A percentile compares a stretch with the other conserved stretches of the same genome.
phyloP scores from a whole-genome alignment of 2,113 vertebrate species.

The Cyphomyrus plagiostoma region DNA sequence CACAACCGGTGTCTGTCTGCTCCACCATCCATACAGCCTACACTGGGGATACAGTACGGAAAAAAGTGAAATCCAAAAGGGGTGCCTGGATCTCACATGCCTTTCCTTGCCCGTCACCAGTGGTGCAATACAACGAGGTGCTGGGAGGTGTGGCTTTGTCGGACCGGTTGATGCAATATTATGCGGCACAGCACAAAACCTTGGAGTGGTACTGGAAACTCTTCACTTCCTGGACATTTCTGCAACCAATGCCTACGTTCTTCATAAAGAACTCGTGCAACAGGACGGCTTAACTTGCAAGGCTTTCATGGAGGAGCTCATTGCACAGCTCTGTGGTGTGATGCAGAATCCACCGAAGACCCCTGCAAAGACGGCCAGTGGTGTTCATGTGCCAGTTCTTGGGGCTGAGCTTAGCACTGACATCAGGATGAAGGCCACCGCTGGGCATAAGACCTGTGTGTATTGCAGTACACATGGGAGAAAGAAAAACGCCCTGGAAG shows the following conservation, averaged over 20 bases:
- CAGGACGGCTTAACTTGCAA: not conserved
- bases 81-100: not conserved
- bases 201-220: not conserved
- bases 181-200: slow-evolving; percentile 6
- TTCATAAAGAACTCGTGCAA: slow-evolving; percentile 11
- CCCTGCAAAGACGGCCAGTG: not conserved
- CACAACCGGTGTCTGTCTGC: not conserved
- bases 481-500: no score
- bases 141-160: not conserved
- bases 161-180: not conserved
- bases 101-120: not conserved
- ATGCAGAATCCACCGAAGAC: not conserved
- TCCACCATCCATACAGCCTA: not conserved
- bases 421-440: not conserved
- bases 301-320: not conserved
- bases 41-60: not conserved
- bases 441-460: not conserved
- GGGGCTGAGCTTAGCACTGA: not conserved
- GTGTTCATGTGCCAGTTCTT: not conserved
- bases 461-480: not conserved
- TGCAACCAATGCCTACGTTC: not conserved
- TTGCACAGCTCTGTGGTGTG: not conserved
- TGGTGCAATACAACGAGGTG: not conserved
- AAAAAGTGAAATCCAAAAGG: not conserved
- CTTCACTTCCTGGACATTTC: not conserved